A percentile compares a stretch with the other conserved stretches of the same genome.
phyloP scores from a whole-genome alignment of 2,888 invertebrate species.

The Eudemis profundana region DNA sequence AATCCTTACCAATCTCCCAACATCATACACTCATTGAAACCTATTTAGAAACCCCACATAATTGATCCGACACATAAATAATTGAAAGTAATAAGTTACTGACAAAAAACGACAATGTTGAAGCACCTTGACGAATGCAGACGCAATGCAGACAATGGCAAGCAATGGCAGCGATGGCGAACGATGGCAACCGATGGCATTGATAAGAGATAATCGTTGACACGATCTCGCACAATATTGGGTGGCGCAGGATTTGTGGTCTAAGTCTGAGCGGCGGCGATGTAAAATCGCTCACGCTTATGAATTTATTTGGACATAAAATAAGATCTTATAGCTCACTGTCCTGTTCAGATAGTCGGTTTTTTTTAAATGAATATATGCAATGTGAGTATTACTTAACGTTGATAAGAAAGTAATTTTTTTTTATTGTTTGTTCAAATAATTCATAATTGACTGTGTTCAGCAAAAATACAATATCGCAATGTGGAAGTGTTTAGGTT shows the following conservation, averaged over 20 bases:
- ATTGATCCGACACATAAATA: constrained; percentile 37
- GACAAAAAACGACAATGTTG: constrained; percentile 53
- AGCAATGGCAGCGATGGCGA: constrained; percentile 35
- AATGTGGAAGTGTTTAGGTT: too few relatives aligned
- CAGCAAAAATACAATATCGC: too few relatives aligned
- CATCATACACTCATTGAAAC: constrained; percentile 30
- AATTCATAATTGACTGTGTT: too few relatives aligned
- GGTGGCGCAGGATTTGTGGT: constrained; percentile 57
- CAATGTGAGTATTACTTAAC: too few relatives aligned
- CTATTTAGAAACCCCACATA: constrained; percentile 36
- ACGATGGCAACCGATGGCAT: constrained; percentile 31
- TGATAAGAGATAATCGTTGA: constrained; percentile 65
- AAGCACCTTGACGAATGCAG: constrained; percentile 74
- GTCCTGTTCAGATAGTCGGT: too few relatives aligned
- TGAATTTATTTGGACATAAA: background rate
- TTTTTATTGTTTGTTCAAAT: too few relatives aligned
- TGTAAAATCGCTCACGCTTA: background rate
- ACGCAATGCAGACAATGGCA: constrained; percentile 60
- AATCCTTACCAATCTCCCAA: background rate
- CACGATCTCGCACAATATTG: constrained; percentile 77
- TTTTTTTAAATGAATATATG: too few relatives aligned
- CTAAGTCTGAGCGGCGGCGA: constrained; percentile 53
- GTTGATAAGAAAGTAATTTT: too few relatives aligned
- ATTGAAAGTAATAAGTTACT: constrained; percentile 57
- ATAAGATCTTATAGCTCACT: too few relatives aligned